Percentiles rank a stretch among this genome's conserved stretches.
Evolutionary conservation across 2,888 invertebrate species (phyloP).

Genomic region (Thera britannica): DNA sequence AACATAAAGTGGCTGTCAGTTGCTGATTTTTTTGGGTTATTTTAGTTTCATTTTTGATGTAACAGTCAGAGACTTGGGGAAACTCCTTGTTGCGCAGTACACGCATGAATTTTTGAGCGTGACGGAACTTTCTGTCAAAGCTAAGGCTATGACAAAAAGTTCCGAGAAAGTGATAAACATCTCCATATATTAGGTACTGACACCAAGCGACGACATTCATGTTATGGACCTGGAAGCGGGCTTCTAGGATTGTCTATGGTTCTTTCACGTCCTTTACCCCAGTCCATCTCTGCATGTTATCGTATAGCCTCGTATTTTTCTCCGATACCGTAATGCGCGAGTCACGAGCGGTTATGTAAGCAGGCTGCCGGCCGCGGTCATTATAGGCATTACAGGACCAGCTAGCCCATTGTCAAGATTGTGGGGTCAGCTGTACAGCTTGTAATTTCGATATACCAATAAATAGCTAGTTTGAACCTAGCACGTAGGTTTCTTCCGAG

Average conservation of each 20-base stretch:
- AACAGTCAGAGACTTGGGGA: background rate
- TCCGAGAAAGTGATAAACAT: too few species aligned
- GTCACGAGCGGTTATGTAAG: slow-evolving; percentile 85
- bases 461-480: slow-evolving; percentile 64
- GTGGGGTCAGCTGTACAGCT: slow-evolving; percentile 79
- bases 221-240: too few species aligned
- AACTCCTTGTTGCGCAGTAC: too few species aligned
- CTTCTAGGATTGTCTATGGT: background rate
- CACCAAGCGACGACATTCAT: too few species aligned
- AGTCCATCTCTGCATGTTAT: slow-evolving; percentile 56
- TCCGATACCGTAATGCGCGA: slow-evolving; percentile 82
- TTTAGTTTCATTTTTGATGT: background rate
- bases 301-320: slow-evolving; percentile 75
- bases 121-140: too few species aligned
- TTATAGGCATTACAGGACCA: slow-evolving; percentile 80
- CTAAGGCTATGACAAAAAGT: too few species aligned
- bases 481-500: slow-evolving; percentile 21
- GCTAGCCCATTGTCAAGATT: slow-evolving; percentile 83
- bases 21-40: background rate
- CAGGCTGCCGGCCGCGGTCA: slow-evolving; percentile 79
- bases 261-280: background rate
- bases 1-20: too few species aligned
- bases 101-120: too few species aligned
- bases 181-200: too few species aligned
- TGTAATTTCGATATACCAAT: slow-evolving; percentile 80